phyloP scores from a whole-genome alignment of 2,888 invertebrate genomes.

The Nephrotoma guestfalica region DNA sequence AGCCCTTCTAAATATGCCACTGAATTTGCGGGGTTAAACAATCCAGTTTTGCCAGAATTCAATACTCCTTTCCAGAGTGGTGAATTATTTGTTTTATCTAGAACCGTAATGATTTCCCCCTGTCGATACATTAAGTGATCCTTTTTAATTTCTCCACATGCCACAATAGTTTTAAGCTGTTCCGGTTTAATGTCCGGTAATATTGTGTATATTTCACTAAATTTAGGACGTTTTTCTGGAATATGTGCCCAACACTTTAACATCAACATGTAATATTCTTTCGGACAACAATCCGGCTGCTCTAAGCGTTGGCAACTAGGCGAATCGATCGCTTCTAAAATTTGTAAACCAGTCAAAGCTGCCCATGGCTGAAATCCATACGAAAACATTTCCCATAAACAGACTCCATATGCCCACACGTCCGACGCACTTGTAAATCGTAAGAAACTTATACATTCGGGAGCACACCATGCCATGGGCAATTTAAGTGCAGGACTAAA shows the following conservation, averaged over 20 bases:
- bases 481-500: slow-evolving; percentile 93
- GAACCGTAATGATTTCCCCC: slow-evolving; percentile 83
- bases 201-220: slow-evolving; percentile 64
- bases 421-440: slow-evolving; percentile 94
- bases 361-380: slow-evolving; percentile 99
- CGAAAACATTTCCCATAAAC: slow-evolving; percentile 99
- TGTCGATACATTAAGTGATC: slow-evolving; percentile 71
- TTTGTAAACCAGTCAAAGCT: slow-evolving; percentile 84
- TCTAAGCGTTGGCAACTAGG: slow-evolving; percentile 82
- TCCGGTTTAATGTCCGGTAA: slow-evolving; percentile 82
- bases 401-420: slow-evolving; percentile 96
- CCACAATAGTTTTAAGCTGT: slow-evolving; percentile 69
- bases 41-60: slow-evolving; percentile 79
- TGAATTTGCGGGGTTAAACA: slow-evolving; percentile 79
- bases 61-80: slow-evolving; percentile 84
- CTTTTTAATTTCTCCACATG: slow-evolving; percentile 36
- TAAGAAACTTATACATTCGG: slow-evolving; percentile 91
- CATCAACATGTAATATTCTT: slow-evolving; percentile 85
- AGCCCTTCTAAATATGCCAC: slow-evolving; percentile 64
- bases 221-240: slow-evolving; percentile 73
- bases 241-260: slow-evolving; percentile 94
- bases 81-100: slow-evolving; percentile 63
- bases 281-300: slow-evolving; percentile 87
- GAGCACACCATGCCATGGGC: slow-evolving; percentile 98
- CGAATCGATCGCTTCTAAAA: slow-evolving; percentile 87